Conservation (phyloP, 2,888 invertebrate species). For the Creontiades dilutus region DNA sequence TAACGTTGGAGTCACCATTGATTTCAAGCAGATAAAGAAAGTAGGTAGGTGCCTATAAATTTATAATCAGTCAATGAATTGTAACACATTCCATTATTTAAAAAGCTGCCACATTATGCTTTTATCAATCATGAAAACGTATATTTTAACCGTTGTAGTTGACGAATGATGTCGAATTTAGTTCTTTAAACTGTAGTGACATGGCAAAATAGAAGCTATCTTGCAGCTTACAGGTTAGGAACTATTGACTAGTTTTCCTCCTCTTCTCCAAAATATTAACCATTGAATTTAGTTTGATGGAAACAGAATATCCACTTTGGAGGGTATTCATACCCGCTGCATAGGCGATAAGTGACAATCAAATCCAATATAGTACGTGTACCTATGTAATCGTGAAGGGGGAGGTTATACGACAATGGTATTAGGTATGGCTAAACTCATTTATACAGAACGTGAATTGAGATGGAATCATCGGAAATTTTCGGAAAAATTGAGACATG, state of each 20-base stretch:
- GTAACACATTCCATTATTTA: too few species aligned
- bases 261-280: neutral
- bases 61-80: too few species aligned
- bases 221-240: constrained; percentile 14
- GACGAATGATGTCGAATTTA: neutral
- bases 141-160: too few species aligned
- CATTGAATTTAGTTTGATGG: neutral
- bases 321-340: too few species aligned
- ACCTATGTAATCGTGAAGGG: neutral
- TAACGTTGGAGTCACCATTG: too few species aligned
- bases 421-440: neutral
- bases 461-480: neutral
- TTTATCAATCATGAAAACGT: too few species aligned
- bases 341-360: too few species aligned
- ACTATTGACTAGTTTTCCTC: neutral
- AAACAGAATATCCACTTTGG: too few species aligned
- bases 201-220: constrained; percentile 48
- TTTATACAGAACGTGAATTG: neutral
- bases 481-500: neutral
- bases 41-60: too few species aligned
- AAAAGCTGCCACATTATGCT: too few species aligned
- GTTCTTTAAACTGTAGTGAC: neutral
- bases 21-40: too few species aligned
- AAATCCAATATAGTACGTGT: too few species aligned
- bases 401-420: neutral